Base-by-base conservation (phyloP, 2,797 vertebrate genomes). In the Vireo griseus region DNA sequence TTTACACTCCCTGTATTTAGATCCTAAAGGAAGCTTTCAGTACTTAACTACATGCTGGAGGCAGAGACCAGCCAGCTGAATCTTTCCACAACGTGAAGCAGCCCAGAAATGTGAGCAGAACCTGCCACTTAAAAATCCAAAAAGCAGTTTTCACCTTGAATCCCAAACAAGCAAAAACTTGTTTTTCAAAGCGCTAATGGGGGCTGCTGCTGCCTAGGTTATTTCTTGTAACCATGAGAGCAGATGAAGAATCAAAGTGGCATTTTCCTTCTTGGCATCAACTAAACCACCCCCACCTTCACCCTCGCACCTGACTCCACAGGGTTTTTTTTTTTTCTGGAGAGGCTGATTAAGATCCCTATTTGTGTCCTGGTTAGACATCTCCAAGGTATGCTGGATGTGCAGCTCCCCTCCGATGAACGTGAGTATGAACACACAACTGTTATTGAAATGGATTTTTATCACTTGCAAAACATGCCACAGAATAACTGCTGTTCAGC, bases 321-420 rank as follows among this genome's bases (percentile, higher is more conserved):
- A 92, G 61, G 3, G 13, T 40, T 40, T 75, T 90, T 87, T 73
- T 91, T 92, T 76, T 94, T 92, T 87, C 82, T 95, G 85, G 88
- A 93, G 82, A 94, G 93, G 83, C 88, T 96, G 93, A 94, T 80
- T 86, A 89, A 84, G 92, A 90, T 95, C 65, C 89, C 89, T 97
- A 92, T 97, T 96, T 95, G 85, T 90, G 77, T 7, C 0, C 54
- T 84, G 39, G 42, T 92, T 94, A 96, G 93, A 90, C 81, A 95
- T 72, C 75, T 85, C 57, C 58, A 67, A 79, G 89, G 65, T 58
- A 94, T 95, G 92, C 79, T 95, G 65, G 33, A 73, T 80, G 86
- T 57, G 69, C 75, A 94, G 73, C 45, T 95, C 69, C 45, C 73
- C 82, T 81, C 83, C 33, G 21, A 74, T 22, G 1, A 92, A 51